Conservation (phyloP, 2,113 vertebrate species). For the Channa maculata region DNA sequence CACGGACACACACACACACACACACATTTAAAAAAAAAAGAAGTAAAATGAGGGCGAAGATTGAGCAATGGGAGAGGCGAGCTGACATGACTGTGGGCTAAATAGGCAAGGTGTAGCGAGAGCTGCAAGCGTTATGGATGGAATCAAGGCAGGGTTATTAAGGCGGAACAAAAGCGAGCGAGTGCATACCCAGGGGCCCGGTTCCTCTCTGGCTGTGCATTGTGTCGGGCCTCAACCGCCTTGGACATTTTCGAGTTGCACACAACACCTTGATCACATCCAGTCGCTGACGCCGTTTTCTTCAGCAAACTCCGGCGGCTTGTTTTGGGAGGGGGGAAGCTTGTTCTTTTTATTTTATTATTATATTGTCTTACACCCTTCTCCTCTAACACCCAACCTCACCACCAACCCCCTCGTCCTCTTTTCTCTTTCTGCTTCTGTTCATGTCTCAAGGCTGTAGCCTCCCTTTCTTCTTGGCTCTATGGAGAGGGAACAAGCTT, state of each 20-base stretch:
- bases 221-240: conserved; percentile 51
- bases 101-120: conserved; percentile 87
- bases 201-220: conserved; percentile 74
- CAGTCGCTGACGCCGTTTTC: conserved; percentile 86
- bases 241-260: conserved; percentile 40
- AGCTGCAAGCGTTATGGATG: conserved; percentile 68
- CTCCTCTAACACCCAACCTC: conserved; percentile 44
- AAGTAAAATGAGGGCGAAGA: conserved; percentile 74
- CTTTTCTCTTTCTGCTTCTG: conserved; percentile 75
- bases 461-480: conserved; percentile 89
- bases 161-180: conserved; percentile 77
- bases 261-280: conserved; percentile 91
- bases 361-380: conserved; percentile 1
- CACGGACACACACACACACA: conserved; percentile 12
- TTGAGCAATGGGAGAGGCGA: conserved; percentile 70
- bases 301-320: conserved; percentile 90
- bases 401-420: conserved; percentile 44
- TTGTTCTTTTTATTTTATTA: conserved; percentile 1
- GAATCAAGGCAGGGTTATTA: conserved; percentile 88
- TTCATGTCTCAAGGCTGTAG: conserved; percentile 90
- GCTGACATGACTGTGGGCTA: conserved; percentile 74
- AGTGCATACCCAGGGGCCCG: conserved; percentile 68
- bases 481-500: conserved; percentile 94
- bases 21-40: conserved; percentile 42
- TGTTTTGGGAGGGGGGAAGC: conserved; percentile 16